Base-by-base conservation (phyloP, 1,140 invertebrate species). In the Manduca sexta region DNA sequence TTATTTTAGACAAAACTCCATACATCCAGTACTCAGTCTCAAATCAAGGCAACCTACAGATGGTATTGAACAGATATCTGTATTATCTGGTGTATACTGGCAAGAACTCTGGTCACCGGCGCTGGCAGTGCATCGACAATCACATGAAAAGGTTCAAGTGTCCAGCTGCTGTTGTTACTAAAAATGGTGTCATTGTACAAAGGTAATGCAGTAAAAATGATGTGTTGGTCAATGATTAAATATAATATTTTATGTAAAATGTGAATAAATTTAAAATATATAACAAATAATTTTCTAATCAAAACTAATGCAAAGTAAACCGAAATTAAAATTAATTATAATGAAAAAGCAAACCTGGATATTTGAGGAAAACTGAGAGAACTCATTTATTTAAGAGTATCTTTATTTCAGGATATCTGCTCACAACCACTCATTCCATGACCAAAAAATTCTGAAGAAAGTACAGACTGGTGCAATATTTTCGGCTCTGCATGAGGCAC, bases 131-230 rank as follows among this genome's bases (percentile, higher is more conserved):
- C 18, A 37, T 45, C 8, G 42, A 44, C 12, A 44, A 44, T 34
- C 42, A 84, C 39, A 53, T 79, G 13, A 72, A 45, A 17, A 53
- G 44, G n/a, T 17, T 31, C 13, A 74, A 73, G 39, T 84, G 80
- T 58, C 80, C 74, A 0, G 80, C 77, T 0, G 43, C 56, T 12
- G 70, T 80, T 0, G 46, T 82, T 16, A 80, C 80, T 18, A 78
- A 64, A 34, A 70, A 70, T 15, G 69, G 79, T 40, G 57, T 76
- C 16, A 77, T 83, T 11, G 16, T 75, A 44, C 74, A 83, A 33
- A 78, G 75, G 77, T 80, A 29, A 52, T 47, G 30, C 13, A 30
- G 1, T 38, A n/a, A n/a, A n/a, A n/a, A n/a, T n/a, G n/a, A n/a
- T n/a, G n/a, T n/a, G n/a, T n/a, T n/a, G n/a, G n/a, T n/a, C n/a